These are phyloP conservation scores for Yasuhikotakia modesta DNA, from an alignment of 2,797 vertebrate genomes.

Conservation along the genomic window DNA sequence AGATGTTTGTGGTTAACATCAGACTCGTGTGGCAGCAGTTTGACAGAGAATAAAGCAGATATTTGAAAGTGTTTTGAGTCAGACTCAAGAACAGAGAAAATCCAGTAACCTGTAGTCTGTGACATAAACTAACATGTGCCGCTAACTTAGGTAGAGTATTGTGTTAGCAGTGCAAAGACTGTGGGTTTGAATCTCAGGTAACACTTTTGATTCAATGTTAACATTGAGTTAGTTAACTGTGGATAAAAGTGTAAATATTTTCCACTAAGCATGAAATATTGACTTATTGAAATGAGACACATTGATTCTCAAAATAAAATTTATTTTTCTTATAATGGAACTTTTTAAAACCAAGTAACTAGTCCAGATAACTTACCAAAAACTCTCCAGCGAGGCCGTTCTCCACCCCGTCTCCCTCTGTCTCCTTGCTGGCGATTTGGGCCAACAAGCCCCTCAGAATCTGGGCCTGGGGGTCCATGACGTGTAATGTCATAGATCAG, in stretches of 20 bases:
- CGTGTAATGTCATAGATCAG: slow-evolving; percentile 60
- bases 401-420: slow-evolving; percentile 65
- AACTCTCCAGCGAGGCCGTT: slow-evolving; percentile 76
- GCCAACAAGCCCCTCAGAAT: slow-evolving; percentile 81
- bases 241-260: neutral
- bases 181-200: too few relatives aligned
- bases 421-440: slow-evolving; percentile 76
- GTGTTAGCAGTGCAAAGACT: too few relatives aligned
- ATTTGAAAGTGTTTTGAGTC: too few relatives aligned
- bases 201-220: too few relatives aligned
- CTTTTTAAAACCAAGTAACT: neutral
- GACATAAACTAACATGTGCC: too few relatives aligned
- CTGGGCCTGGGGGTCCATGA: slow-evolving; percentile 83
- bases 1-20: too few relatives aligned
- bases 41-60: too few relatives aligned
- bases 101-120: too few relatives aligned
- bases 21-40: too few relatives aligned
- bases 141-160: too few relatives aligned
- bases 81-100: too few relatives aligned
- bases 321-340: neutral
- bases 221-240: too few relatives aligned
- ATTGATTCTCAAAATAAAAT: neutral
- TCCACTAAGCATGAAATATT: neutral
- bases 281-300: neutral
- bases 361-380: slow-evolving; percentile 69